These are phyloP conservation scores for Scaptomyza parva DNA, from an alignment of 2,888 invertebrate genomes.

Conservation along the genomic window DNA sequence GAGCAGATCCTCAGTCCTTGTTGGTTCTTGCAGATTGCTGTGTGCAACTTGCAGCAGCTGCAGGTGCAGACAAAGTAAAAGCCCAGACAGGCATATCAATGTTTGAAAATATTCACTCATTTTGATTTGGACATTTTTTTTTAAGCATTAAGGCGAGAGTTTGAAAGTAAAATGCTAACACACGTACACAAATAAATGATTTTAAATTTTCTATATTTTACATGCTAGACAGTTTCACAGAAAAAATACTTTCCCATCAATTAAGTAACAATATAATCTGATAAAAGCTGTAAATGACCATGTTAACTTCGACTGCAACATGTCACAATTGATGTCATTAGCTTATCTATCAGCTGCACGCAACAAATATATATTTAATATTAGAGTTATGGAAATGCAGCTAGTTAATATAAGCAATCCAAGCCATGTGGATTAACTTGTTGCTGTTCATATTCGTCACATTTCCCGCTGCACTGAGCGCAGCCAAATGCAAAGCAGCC, in stretches of 20 bases:
- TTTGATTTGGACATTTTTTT: slow-evolving; percentile 4
- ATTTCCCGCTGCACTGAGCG: neutral
- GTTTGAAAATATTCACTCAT: slow-evolving; percentile 1
- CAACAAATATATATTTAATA: neutral
- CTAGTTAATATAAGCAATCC: slow-evolving; percentile 7
- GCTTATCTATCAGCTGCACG: slow-evolving; percentile 23
- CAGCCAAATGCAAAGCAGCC: slow-evolving; percentile 59
- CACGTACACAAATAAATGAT: neutral
- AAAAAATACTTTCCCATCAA: too few relatives aligned
- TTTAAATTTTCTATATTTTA: too few relatives aligned
- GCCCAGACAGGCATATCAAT: neutral
- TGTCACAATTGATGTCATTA: slow-evolving; percentile 5
- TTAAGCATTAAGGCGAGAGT: neutral
- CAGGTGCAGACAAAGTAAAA: slow-evolving; percentile 19
- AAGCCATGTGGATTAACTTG: slow-evolving; percentile 30
- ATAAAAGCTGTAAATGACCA: neutral
- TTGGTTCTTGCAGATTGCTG: neutral
- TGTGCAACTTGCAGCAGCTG: neutral
- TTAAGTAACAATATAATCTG: neutral
- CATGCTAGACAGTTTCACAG: too few relatives aligned
- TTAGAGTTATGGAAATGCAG: neutral
- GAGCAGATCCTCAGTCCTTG: slow-evolving; percentile 14
- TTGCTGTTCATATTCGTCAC: neutral
- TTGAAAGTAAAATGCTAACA: neutral
- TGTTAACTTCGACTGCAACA: slow-evolving; percentile 32